Evolutionary conservation across 2,113 vertebrate species (phyloP).

Genomic region (Mixornis gularis): DNA sequence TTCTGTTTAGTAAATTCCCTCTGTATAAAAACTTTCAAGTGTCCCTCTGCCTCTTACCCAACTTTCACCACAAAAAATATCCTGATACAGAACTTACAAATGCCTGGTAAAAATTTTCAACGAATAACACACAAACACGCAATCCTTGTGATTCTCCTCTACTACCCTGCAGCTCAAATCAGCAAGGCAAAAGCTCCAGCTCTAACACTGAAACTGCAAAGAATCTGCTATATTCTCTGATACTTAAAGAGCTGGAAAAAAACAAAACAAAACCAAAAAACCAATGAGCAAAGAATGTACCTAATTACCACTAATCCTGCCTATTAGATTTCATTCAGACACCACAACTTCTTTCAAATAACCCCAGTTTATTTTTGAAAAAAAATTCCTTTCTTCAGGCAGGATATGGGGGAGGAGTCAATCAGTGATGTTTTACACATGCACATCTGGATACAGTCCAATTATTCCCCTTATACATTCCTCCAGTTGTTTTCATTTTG

Average conservation of each 20-base stretch:
- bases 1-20: background rate
- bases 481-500: slow-evolving; percentile 80
- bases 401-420: slow-evolving; percentile 75
- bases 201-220: background rate
- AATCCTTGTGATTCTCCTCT: background rate
- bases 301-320: slow-evolving; percentile 40
- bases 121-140: background rate
- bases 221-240: background rate
- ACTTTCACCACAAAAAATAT: background rate
- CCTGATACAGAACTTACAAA: background rate
- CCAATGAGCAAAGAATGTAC: slow-evolving; percentile 29
- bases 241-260: background rate
- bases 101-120: background rate
- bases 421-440: slow-evolving; percentile 75
- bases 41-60: background rate
- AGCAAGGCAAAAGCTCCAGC: background rate
- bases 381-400: slow-evolving; percentile 70
- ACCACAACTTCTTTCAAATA: slow-evolving; percentile 70
- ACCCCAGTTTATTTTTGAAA: slow-evolving; percentile 68
- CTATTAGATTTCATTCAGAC: slow-evolving; percentile 66
- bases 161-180: background rate
- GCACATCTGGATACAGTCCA: slow-evolving; percentile 75
- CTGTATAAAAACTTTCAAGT: background rate
- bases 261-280: background rate
- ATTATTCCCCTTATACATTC: slow-evolving; percentile 75